These are phyloP conservation scores for Sthenelais limicola DNA, from an alignment of 2,888 invertebrate genomes.

Conservation along the genomic window DNA sequence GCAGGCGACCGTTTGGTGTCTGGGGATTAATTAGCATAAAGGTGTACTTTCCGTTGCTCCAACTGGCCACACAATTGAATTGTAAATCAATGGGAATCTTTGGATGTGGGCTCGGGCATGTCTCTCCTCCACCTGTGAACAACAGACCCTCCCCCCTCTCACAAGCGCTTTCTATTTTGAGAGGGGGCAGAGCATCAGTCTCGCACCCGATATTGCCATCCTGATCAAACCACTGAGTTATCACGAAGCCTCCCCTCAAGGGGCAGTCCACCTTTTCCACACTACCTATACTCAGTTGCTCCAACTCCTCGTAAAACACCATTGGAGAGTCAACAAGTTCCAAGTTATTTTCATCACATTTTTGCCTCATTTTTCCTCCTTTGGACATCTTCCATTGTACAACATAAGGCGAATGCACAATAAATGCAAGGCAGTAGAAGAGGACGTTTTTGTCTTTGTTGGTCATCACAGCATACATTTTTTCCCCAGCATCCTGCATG, in stretches of 20 bases:
- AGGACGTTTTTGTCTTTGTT: neutral
- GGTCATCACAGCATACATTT: conserved; percentile 8
- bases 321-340: neutral
- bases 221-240: neutral
- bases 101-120: conserved; percentile 15
- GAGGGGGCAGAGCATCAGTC: conserved; percentile 13
- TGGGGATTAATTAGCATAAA: conserved; percentile 13
- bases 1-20: conserved; percentile 7
- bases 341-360: neutral
- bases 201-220: conserved; percentile 5
- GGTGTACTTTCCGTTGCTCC: conserved; percentile 3
- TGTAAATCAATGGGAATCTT: conserved; percentile 15
- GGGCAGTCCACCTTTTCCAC: conserved; percentile 8
- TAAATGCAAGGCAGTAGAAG: conserved; percentile 9
- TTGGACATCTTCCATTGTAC: conserved; percentile 17
- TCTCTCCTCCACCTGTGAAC: conserved; percentile 1
- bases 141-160: conserved; percentile 19
- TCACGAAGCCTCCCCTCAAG: conserved; percentile 1
- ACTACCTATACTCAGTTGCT: neutral
- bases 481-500: conserved; percentile 2
- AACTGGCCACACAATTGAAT: conserved; percentile 16
- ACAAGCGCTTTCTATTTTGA: conserved; percentile 27
- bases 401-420: conserved; percentile 1
- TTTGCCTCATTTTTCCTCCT: neutral
- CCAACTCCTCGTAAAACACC: conserved; percentile 27